A percentile compares a stretch with the other conserved stretches of the same genome.
These are phyloP conservation scores for Montipora efflorescens DNA, from an alignment of 64 coral and sea anemone genomes.

Conservation along the genomic window DNA sequence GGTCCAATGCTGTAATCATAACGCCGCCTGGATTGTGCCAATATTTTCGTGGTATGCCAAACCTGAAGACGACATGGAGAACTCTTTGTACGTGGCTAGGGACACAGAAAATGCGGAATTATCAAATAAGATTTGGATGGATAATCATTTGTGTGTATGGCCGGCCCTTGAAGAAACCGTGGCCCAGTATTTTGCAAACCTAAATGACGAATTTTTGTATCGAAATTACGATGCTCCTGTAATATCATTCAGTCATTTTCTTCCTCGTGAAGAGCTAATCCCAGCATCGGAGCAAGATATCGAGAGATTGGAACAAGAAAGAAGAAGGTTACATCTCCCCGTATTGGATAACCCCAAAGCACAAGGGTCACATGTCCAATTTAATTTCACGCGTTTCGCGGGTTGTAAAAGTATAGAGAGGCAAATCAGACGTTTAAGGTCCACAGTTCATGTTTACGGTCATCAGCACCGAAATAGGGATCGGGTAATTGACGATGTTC, in stretches of 20 bases:
- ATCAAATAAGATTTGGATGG: constrained; percentile 85
- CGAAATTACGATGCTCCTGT: constrained; percentile 72
- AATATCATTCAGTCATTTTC: constrained; percentile 93
- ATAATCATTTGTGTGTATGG: constrained; percentile 89
- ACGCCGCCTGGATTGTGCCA: constrained; percentile 71
- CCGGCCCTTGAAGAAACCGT: constrained; percentile 37
- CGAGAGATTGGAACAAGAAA: constrained; percentile 70
- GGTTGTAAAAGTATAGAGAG: constrained; percentile 77
- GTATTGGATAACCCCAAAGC: constrained; percentile 59
- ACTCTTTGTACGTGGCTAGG: constrained; percentile 74
- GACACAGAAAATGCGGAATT: constrained; percentile 73
- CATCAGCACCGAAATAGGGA: constrained; percentile 94
- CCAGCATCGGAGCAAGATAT: constrained; percentile 70
- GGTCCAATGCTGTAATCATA: constrained; percentile 43
- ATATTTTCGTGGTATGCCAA: constrained; percentile 89
- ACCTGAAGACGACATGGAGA: constrained; percentile 72
- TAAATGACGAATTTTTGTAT: constrained; percentile 53
- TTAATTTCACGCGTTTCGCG: constrained; percentile 90
- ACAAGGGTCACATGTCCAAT: constrained; percentile 73
- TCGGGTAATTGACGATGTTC: constrained; percentile 67
- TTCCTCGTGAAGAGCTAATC: constrained; percentile 87
- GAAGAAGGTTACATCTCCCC: constrained; percentile 37
- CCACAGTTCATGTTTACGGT: constrained; percentile 76
- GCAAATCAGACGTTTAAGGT: constrained; percentile 74
- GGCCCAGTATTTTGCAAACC: constrained; percentile 73